phyloP scores from a whole-genome alignment of 2,113 vertebrate genomes.

The Pollimyrus isidori region DNA sequence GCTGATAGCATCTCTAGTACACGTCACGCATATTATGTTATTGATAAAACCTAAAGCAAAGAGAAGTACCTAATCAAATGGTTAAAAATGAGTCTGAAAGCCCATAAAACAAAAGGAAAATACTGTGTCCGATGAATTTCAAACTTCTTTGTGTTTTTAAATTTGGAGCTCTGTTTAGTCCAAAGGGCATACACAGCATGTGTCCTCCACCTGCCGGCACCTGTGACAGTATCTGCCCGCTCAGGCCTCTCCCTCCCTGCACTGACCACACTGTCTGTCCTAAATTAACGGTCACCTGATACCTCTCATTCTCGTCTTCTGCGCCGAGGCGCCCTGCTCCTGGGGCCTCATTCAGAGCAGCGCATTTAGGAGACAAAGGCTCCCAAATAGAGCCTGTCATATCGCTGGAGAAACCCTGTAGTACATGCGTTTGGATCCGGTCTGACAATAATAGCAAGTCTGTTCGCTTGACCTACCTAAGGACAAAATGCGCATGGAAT shows the following conservation, averaged over 20 bases:
- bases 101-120: background rate
- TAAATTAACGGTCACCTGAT: slow-evolving; percentile 34
- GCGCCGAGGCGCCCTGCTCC: slow-evolving; percentile 30
- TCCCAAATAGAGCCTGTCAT: slow-evolving; percentile 38
- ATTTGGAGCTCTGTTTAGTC: background rate
- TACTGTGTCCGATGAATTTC: background rate
- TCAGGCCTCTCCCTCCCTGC: slow-evolving; percentile 44
- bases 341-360: slow-evolving; percentile 31
- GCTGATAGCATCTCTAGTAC: no score
- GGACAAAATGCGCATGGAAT: slow-evolving; percentile 48
- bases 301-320: slow-evolving; percentile 29
- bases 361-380: slow-evolving; percentile 45
- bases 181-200: background rate
- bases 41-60: background rate
- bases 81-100: background rate
- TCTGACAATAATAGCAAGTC: slow-evolving; percentile 55
- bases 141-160: background rate
- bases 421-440: slow-evolving; percentile 42
- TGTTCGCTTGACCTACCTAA: slow-evolving; percentile 62
- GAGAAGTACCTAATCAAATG: background rate
- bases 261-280: slow-evolving; percentile 42
- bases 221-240: background rate
- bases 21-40: background rate
- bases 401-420: slow-evolving; percentile 45
- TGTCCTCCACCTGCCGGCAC: background rate